A percentile compares a stretch with the other conserved stretches of the same genome.
These are phyloP conservation scores for Neodiprion fabricii DNA, from an alignment of 1,140 invertebrate species.

Conservation along the genomic window DNA sequence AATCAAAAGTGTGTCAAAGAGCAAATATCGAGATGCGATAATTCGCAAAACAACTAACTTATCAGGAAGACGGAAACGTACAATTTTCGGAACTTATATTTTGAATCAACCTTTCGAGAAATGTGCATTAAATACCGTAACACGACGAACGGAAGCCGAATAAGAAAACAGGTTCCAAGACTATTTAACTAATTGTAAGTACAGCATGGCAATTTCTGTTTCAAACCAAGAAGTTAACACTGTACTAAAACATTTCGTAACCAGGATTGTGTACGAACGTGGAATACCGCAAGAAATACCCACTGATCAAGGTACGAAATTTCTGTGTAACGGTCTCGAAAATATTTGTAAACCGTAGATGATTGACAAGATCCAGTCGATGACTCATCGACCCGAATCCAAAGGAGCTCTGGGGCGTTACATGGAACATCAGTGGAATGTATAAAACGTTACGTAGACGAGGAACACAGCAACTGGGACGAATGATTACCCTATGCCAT, in stretches of 20 bases:
- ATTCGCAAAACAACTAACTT: neutral
- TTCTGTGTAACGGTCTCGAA: too few relatives aligned
- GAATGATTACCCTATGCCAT: slow-evolving; percentile 15
- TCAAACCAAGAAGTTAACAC: slow-evolving; percentile 31
- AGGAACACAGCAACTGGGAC: slow-evolving; percentile 45
- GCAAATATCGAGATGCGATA: neutral
- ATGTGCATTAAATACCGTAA: slow-evolving; percentile 36
- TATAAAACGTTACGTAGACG: neutral
- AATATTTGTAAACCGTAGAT: too few relatives aligned
- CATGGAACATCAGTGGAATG: too few relatives aligned
- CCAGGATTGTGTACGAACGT: slow-evolving; percentile 21
- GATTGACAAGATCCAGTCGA: too few relatives aligned
- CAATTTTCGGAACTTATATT: slow-evolving; percentile 24
- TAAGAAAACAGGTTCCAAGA: slow-evolving; percentile 39
- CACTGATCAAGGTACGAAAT: too few relatives aligned
- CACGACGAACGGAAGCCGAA: slow-evolving; percentile 32
- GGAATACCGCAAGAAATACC: slow-evolving; percentile 30
- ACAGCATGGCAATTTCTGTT: slow-evolving; percentile 26
- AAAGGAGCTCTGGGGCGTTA: too few relatives aligned
- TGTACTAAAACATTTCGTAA: slow-evolving; percentile 31
- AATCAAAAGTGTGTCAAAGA: neutral
- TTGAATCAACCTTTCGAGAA: slow-evolving; percentile 14
- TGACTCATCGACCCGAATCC: too few relatives aligned
- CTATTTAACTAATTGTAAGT: slow-evolving; percentile 37
- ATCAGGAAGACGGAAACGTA: neutral